These are phyloP conservation scores for Pterocles gutturalis DNA, from an alignment of 2,113 vertebrate species.

Conservation along the genomic window DNA sequence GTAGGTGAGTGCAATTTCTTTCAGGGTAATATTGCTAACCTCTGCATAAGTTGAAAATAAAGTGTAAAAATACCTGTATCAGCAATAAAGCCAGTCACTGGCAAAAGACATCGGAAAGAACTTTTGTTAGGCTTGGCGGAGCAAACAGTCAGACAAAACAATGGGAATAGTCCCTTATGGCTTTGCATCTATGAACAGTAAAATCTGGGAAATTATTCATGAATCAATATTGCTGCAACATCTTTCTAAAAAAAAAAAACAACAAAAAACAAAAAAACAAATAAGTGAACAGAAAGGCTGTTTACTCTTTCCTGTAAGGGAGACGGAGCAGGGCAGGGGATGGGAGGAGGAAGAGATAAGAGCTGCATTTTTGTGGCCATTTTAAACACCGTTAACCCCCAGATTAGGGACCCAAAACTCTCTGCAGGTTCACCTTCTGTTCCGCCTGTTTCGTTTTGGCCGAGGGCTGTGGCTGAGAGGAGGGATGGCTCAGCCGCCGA, in stretches of 20 bases:
- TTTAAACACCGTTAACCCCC: neutral
- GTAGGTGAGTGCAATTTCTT: neutral
- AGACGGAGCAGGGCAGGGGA: neutral
- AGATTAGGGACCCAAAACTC: neutral
- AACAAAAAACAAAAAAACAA: neutral
- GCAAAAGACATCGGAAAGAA: neutral
- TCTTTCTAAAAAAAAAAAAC: neutral
- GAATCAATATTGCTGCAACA: neutral
- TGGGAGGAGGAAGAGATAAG: neutral
- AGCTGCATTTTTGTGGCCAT: neutral
- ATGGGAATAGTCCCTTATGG: neutral
- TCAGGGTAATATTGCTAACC: slow-evolving; percentile 34
- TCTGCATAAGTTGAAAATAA: slow-evolving; percentile 33
- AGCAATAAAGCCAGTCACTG: neutral
- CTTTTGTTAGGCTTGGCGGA: neutral
- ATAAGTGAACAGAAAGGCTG: neutral
- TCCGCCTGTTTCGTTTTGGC: neutral
- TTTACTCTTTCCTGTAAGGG: neutral
- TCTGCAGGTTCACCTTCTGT: neutral
- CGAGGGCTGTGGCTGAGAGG: neutral
- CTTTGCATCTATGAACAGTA: neutral
- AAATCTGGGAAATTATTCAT: neutral
- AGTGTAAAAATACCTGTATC: neutral
- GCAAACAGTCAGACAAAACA: rapidly evolving
- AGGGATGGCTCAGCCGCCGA: neutral